Evolutionary conservation across 2,113 vertebrate species (phyloP).

Genomic region (Hyla sarda): DNA sequence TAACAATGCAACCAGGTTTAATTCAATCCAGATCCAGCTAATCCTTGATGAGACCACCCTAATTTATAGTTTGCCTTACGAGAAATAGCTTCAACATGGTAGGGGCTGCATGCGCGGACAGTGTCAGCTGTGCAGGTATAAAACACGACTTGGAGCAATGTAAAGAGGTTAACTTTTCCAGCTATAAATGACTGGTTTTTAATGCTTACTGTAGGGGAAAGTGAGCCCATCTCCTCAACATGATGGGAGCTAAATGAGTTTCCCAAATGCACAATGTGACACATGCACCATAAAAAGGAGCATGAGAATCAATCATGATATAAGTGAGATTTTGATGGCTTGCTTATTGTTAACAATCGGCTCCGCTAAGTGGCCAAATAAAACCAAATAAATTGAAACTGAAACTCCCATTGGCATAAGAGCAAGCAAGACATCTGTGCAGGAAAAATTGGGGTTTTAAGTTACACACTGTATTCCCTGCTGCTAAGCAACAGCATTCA

Average conservation of each 20-base stretch:
- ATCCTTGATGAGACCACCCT: conserved; percentile 53
- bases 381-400: conserved; percentile 75
- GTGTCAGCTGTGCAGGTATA: conserved; percentile 52
- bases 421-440: conserved; percentile 72
- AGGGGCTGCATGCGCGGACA: conserved; percentile 2
- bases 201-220: conserved; percentile 27
- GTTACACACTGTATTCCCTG: conserved; percentile 64
- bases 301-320: conserved; percentile 49
- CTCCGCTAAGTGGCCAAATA: conserved; percentile 53
- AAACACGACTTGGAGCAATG: conserved; percentile 44
- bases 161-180: conserved; percentile 37
- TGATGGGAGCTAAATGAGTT: conserved; percentile 50
- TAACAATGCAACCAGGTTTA: conserved; percentile 27
- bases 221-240: conserved; percentile 29
- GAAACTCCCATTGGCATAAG: conserved; percentile 72
- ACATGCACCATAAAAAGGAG: conserved; percentile 50
- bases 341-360: conserved; percentile 55
- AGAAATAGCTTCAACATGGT: conserved; percentile 43
- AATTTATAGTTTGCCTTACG: conserved; percentile 24
- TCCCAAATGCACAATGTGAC: conserved; percentile 52
- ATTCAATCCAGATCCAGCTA: conserved; percentile 33
- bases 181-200: conserved; percentile 49
- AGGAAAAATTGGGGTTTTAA: conserved; percentile 68
- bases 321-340: conserved; percentile 56
- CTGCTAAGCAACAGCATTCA: conserved; percentile 68